Conservation (phyloP, 2,888 invertebrate species). For the Zhuqinia jingwanae region DNA sequence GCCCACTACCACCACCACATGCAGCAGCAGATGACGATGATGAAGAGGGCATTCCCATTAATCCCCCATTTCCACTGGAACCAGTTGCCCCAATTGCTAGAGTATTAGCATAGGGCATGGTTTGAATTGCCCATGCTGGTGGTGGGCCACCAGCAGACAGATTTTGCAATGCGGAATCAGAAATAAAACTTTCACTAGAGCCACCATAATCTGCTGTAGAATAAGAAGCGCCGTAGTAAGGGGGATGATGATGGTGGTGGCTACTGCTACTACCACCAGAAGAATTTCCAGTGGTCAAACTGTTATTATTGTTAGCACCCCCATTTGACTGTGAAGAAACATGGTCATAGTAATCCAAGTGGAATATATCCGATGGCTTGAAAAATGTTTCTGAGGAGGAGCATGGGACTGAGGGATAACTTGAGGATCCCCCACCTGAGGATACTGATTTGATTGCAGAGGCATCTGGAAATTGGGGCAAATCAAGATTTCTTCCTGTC, state of each 20-base stretch:
- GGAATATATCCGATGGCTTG: conserved; percentile 77
- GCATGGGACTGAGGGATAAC: background rate
- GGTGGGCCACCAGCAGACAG: conserved; percentile 37
- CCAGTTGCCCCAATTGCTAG: conserved; percentile 17
- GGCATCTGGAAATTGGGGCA: conserved; percentile 57
- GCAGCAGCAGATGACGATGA: conserved; percentile 3
- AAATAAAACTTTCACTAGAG: conserved; percentile 42
- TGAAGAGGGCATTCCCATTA: background rate
- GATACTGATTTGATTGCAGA: no score
- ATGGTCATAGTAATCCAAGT: conserved; percentile 73
- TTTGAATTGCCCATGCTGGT: conserved; percentile 57
- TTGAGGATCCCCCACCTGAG: background rate
- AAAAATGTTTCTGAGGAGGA: conserved; percentile 67
- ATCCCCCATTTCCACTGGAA: background rate
- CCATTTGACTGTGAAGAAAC: conserved; percentile 36
- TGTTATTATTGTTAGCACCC: background rate
- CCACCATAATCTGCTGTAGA: conserved; percentile 42
- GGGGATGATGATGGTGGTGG: conserved; percentile 42
- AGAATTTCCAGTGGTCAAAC: background rate
- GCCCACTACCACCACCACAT: background rate
- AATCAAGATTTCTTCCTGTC: conserved; percentile 47
- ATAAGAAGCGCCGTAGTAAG: conserved; percentile 36
- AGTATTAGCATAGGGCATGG: conserved; percentile 59
- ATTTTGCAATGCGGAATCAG: conserved; percentile 49
- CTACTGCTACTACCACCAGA: background rate